phyloP scores from a whole-genome alignment of 2,113 vertebrate genomes.

The Sylvilagus bachmani region DNA sequence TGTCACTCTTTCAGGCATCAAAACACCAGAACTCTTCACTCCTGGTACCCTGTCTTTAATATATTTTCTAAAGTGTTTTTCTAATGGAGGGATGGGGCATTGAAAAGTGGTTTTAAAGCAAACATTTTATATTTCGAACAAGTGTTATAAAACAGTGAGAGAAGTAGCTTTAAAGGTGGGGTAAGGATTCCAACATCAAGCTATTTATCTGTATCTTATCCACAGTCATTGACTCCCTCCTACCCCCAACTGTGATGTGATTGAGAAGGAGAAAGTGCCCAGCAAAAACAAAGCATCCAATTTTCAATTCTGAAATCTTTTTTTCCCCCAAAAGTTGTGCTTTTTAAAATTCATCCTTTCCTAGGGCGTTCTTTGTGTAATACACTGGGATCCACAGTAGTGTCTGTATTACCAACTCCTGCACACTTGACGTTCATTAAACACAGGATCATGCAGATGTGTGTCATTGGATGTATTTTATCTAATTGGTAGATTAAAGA shows the following conservation, averaged over 20 bases:
- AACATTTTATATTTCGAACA: constrained; percentile 3
- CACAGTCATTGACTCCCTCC: neutral
- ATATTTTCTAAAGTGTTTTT: neutral
- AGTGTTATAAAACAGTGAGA: neutral
- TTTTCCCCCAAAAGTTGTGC: neutral
- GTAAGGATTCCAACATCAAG: neutral
- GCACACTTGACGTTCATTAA: constrained; percentile 69
- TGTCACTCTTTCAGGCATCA: no score
- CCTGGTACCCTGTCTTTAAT: neutral
- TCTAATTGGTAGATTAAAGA: constrained; percentile 82
- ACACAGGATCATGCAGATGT: neutral
- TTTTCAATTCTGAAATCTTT: neutral
- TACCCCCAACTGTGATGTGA: neutral
- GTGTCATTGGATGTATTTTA: constrained; percentile 55
- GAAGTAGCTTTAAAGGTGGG: neutral
- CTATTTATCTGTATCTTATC: neutral
- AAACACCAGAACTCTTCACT: no score
- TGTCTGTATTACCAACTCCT: constrained; percentile 4
- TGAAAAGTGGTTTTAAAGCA: constrained; percentile 17
- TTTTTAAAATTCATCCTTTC: constrained; percentile 34
- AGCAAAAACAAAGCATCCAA: neutral
- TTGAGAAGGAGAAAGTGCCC: neutral
- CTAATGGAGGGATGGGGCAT: neutral
- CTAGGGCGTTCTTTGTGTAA: neutral
- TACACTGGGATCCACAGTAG: neutral